These are phyloP conservation scores for Syritta pipiens DNA, from an alignment of 2,888 invertebrate genomes.

Conservation along the genomic window DNA sequence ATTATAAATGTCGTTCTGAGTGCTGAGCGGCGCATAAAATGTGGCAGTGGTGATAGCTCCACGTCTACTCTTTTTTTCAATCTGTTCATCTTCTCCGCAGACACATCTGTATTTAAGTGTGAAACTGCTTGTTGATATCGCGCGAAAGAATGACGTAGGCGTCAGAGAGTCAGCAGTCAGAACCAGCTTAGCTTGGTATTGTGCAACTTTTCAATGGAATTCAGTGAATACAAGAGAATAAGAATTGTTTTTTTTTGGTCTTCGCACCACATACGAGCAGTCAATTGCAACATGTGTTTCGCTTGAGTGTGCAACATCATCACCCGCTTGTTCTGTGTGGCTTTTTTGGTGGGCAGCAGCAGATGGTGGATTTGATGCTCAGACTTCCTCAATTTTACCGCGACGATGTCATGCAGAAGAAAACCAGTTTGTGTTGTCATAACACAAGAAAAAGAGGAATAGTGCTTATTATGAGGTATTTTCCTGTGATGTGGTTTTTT, in stretches of 20 bases:
- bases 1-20: constrained; percentile 32
- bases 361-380: constrained; percentile 39
- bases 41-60: background rate
- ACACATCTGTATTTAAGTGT: constrained; percentile 17
- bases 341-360: constrained; percentile 9
- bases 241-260: background rate
- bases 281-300: constrained; percentile 51
- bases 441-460: constrained; percentile 9
- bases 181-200: background rate
- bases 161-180: constrained; percentile 23
- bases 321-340: background rate
- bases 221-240: constrained; percentile 16
- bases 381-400: constrained; percentile 20
- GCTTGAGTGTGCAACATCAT: constrained; percentile 43
- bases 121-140: constrained; percentile 1
- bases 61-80: constrained; percentile 3
- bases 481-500: constrained; percentile 21
- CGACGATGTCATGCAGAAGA: constrained; percentile 42
- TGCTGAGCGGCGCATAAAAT: constrained; percentile 4
- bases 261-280: background rate
- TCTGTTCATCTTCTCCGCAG: background rate
- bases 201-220: constrained; percentile 13
- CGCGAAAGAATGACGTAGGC: constrained; percentile 23
- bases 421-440: constrained; percentile 62
- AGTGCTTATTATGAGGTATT: constrained; percentile 33